A percentile compares a stretch with the other conserved stretches of the same genome.
These are phyloP conservation scores for Lithophane semibrunnea DNA, from an alignment of 2,888 invertebrate genomes.

Conservation along the genomic window DNA sequence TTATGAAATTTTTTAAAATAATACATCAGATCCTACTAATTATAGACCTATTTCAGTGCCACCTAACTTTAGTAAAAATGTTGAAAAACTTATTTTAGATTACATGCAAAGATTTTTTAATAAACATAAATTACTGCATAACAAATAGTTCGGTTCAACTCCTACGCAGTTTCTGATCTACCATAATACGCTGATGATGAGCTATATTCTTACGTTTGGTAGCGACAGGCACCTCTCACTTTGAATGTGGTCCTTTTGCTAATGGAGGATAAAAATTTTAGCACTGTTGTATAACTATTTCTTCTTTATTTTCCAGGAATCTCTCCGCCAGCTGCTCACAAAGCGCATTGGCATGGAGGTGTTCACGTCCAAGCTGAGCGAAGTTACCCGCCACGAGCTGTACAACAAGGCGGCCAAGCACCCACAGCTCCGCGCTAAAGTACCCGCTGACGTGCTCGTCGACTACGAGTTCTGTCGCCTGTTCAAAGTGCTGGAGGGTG, in stretches of 20 bases:
- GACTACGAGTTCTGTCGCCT: slow-evolving; percentile 98
- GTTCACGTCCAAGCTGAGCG: slow-evolving; percentile 95
- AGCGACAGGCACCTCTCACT: background rate
- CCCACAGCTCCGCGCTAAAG: slow-evolving; percentile 95
- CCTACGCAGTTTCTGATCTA: background rate
- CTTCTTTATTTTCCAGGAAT: slow-evolving; percentile 66
- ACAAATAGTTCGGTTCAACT: background rate
- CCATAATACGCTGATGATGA: background rate
- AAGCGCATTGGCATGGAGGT: slow-evolving; percentile 96
- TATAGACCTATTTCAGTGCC: too few species aligned
- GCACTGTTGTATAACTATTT: background rate
- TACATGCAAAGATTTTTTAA: too few species aligned
- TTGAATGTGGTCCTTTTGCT: background rate
- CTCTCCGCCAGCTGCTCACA: slow-evolving; percentile 94
- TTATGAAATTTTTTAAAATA: too few species aligned
- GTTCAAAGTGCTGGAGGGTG: slow-evolving; percentile 95
- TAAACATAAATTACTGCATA: too few species aligned
- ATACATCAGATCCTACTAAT: too few species aligned
- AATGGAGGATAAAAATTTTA: background rate
- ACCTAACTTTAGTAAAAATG: too few species aligned
- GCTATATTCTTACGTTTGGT: background rate
- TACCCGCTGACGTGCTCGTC: slow-evolving; percentile 94
- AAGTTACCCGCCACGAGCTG: slow-evolving; percentile 96
- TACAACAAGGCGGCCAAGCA: slow-evolving; percentile 98
- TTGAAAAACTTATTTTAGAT: too few species aligned